Conservation (phyloP, 2,888 invertebrate genomes). For the Cybosia mesomella region DNA sequence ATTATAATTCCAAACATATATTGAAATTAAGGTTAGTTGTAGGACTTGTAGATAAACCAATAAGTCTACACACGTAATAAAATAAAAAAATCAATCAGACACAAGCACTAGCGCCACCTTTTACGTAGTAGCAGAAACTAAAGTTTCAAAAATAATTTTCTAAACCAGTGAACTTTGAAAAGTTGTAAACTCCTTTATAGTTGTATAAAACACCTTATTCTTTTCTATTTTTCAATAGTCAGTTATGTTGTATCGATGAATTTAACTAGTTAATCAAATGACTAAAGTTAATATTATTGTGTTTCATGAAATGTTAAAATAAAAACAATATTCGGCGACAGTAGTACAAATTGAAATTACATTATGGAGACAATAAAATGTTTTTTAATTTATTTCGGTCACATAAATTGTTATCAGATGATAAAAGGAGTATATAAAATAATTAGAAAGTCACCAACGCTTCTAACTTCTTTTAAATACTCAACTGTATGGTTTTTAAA, state of each 20-base stretch:
- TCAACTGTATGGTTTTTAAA: background rate
- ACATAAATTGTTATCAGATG: background rate
- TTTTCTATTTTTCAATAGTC: background rate
- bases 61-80: background rate
- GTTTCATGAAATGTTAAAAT: background rate
- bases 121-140: background rate
- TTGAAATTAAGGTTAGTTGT: too few relatives aligned
- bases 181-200: background rate
- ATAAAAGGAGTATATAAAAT: background rate
- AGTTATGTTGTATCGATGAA: background rate
- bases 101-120: slow-evolving; percentile 6
- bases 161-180: background rate
- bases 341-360: background rate
- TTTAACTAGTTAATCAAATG: background rate
- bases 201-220: background rate
- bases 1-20: too few relatives aligned
- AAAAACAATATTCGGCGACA: background rate
- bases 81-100: background rate
- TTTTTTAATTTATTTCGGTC: background rate
- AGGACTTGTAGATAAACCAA: too few relatives aligned
- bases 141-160: background rate
- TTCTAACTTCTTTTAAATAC: background rate
- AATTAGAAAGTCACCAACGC: background rate
- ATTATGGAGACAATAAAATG: background rate
- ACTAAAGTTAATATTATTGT: background rate